Evolutionary conservation across 1,140 invertebrate species (phyloP).

Genomic region (Arctopsyche grandis): DNA sequence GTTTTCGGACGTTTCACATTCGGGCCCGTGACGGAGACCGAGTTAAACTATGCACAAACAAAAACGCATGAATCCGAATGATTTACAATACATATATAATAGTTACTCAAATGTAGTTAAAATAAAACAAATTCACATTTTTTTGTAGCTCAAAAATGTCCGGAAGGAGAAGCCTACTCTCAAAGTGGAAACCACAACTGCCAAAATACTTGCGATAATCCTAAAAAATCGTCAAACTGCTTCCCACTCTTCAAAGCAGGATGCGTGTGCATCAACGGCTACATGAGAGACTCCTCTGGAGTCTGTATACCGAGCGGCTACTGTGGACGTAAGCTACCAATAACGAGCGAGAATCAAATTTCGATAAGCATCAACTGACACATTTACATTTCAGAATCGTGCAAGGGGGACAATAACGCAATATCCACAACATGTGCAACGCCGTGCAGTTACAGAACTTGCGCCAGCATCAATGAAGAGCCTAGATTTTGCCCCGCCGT

Average conservation of each 20-base stretch:
- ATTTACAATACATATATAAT: too few species aligned
- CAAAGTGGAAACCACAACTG: conserved; percentile 9
- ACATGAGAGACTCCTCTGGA: conserved; percentile 28
- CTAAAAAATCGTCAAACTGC: neutral
- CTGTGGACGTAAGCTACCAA: neutral
- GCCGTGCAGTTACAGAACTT: neutral
- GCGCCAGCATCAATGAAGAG: conserved; percentile 8
- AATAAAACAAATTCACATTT: neutral
- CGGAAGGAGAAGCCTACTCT: neutral
- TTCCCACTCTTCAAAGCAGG: conserved; percentile 2
- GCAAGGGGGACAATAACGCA: conserved; percentile 14
- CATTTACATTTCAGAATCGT: conserved; percentile 12
- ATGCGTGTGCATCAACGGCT: conserved; percentile 34
- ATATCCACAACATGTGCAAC: neutral
- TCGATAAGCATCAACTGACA: neutral
- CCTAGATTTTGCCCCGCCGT: neutral
- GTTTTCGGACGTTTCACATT: too few species aligned
- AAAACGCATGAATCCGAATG: too few species aligned
- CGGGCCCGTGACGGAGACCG: too few species aligned
- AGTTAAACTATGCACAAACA: too few species aligned
- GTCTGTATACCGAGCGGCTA: conserved; percentile 15
- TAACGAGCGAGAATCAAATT: neutral
- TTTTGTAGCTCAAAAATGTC: conserved; percentile 5
- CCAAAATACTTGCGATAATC: conserved; percentile 25
- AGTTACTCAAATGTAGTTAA: neutral